These are phyloP conservation scores for Orchesella flavescens DNA, from an alignment of 2,888 invertebrate genomes.

Conservation along the genomic window DNA sequence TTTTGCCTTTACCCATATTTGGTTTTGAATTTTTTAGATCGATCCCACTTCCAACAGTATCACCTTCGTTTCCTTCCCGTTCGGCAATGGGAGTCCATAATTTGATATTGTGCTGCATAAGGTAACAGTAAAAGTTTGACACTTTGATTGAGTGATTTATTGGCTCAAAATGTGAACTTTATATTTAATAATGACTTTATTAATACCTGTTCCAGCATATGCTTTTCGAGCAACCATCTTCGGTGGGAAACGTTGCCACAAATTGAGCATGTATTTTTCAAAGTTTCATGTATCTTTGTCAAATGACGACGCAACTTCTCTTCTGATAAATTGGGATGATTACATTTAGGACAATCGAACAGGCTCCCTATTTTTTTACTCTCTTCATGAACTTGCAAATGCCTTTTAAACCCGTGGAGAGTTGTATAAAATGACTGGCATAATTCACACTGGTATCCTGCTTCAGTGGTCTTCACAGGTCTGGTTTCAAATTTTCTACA, in stretches of 20 bases:
- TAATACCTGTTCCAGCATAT: constrained; percentile 1
- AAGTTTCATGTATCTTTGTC: background rate
- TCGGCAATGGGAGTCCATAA: too few relatives aligned
- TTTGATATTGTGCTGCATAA: too few relatives aligned
- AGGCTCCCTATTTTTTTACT: constrained; percentile 6
- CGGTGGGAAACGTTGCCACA: background rate
- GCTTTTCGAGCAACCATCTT: background rate
- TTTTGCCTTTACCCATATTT: too few relatives aligned
- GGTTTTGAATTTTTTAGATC: too few relatives aligned
- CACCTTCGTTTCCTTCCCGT: too few relatives aligned
- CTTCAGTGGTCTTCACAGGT: background rate
- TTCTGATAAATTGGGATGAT: constrained; percentile 15
- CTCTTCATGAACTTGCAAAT: background rate
- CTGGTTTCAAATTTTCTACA: too few relatives aligned
- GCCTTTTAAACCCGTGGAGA: background rate
- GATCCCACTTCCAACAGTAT: too few relatives aligned
- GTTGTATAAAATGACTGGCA: background rate
- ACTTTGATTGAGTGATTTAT: too few relatives aligned
- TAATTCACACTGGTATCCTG: background rate
- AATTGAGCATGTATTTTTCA: background rate
- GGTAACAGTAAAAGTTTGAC: too few relatives aligned
- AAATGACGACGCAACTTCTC: constrained; percentile 8
- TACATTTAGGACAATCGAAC: constrained; percentile 17
- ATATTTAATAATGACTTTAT: too few relatives aligned
- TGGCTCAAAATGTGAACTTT: too few relatives aligned